These are phyloP conservation scores for Rhadina sibilatrix DNA, from an alignment of 2,113 vertebrate genomes.

Conservation along the genomic window DNA sequence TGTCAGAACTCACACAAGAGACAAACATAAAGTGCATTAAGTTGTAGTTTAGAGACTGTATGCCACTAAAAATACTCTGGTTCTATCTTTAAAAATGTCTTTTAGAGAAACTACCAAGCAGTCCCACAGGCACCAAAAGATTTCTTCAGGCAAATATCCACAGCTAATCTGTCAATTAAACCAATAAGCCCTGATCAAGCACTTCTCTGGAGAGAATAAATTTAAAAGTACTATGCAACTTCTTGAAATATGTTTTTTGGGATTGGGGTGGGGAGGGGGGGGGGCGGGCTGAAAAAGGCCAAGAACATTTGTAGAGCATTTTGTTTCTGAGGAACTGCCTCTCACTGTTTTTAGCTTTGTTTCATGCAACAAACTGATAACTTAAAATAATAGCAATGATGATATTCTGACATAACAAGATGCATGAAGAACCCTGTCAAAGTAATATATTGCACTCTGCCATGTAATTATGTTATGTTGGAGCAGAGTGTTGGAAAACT, in stretches of 20 bases:
- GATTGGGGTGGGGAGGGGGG: too few relatives aligned
- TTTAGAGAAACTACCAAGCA: neutral
- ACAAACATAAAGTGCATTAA: neutral
- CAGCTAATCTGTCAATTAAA: neutral
- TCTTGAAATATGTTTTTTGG: neutral
- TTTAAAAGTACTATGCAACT: neutral
- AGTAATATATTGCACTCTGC: conserved; percentile 62
- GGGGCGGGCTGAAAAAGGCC: neutral
- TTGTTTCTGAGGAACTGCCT: neutral
- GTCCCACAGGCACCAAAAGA: neutral
- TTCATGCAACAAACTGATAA: neutral
- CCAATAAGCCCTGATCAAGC: neutral
- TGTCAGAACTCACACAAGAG: neutral
- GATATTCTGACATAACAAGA: conserved; percentile 35
- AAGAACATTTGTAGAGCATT: neutral
- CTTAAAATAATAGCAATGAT: conserved; percentile 26
- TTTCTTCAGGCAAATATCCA: neutral
- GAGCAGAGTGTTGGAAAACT: conserved; percentile 77
- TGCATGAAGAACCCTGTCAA: conserved; percentile 56
- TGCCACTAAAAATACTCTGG: neutral
- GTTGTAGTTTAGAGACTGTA: neutral
- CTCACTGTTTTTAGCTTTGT: neutral
- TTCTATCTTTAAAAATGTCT: neutral
- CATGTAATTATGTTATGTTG: conserved; percentile 68
- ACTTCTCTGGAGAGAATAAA: neutral